phyloP scores from a whole-genome alignment of 2,797 vertebrate genomes.

The Oreonectes daqikongensis region DNA sequence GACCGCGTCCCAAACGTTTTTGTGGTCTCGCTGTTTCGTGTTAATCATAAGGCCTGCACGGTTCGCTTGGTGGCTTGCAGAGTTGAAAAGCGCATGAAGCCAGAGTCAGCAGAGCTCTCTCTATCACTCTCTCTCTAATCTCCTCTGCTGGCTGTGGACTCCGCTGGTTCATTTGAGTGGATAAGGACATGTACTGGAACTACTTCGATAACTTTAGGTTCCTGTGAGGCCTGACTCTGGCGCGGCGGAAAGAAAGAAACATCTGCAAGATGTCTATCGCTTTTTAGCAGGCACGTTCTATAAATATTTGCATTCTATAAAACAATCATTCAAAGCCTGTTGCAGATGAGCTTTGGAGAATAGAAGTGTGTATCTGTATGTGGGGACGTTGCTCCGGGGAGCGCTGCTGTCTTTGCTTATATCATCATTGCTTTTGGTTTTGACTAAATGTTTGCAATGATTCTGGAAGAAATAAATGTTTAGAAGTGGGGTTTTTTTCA shows the following conservation, averaged over 20 bases:
- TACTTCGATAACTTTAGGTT: constrained; percentile 35
- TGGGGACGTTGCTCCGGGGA: neutral
- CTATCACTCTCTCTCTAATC: constrained; percentile 42
- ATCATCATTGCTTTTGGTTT: neutral
- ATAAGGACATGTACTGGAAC: constrained; percentile 46
- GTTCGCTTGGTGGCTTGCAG: neutral
- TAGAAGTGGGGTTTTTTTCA: too few species aligned
- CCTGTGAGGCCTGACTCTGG: constrained; percentile 39
- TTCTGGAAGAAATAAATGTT: neutral
- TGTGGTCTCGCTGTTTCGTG: neutral
- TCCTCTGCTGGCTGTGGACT: constrained; percentile 42
- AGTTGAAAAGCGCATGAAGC: constrained; percentile 42
- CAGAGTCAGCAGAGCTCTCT: constrained; percentile 32
- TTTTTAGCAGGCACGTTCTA: neutral
- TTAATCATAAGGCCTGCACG: constrained; percentile 28
- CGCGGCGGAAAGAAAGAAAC: constrained; percentile 23
- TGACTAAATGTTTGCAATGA: neutral
- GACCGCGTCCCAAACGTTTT: neutral
- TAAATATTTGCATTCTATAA: neutral
- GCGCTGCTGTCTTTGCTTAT: neutral
- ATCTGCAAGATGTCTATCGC: constrained; percentile 14
- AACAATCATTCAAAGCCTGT: neutral
- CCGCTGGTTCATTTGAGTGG: constrained; percentile 50
- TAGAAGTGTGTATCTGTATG: neutral
- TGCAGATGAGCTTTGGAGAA: neutral